Evolutionary conservation across 2,797 vertebrate genomes (phyloP), one percentile per base, ranked within the genome.

Genomic region (Gymnodraco acuticeps): DNA sequence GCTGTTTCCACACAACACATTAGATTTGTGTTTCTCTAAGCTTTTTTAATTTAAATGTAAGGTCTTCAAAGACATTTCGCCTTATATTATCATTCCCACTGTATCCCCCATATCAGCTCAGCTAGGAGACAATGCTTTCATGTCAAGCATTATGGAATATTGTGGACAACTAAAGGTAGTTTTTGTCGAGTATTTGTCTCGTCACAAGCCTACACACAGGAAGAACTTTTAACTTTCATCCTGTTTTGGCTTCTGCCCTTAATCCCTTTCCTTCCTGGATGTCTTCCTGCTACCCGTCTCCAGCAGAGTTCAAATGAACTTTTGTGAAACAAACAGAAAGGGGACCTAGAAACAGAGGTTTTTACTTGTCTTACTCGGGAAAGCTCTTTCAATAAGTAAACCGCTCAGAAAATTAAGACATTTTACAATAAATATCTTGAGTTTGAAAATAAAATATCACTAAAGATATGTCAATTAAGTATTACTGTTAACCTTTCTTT

Each of bases 281-380:
- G 51, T 56, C 71, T 68, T 78, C 73, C 56, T 80, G 69, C 56
- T 62, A 55, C n/a, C 19, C 1, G 38, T 79, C 53, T 75, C 51
- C 54, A 51, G 48, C 59, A 27, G 52, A 74, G 80, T 73, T 84
- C 56, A 87, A 42, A 80, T 27, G 47, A 77, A 81, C 64, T 0
- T 51, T 16, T 45, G 38, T 20, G 10, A 71, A 67, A 64, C 42
- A 55, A 63, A 56, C 3, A 17, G 15, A 73, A 48, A 43, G 23
- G 42, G 11, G 16, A 46, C 13, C 31, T 42, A 60, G 5, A 23
- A 56, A 56, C 3, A 4, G 10, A 31, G 2, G 17, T 50, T 10
- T 20, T 10, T 59, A 31, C 3, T 52, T 48, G 19, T 31, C 27
- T 45, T 41, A 38, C 12, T 54, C 13, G 43, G 13, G 45, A 13